Evolutionary conservation across 2,888 invertebrate species (phyloP).

Genomic region (Hirudinaria manillensis): DNA sequence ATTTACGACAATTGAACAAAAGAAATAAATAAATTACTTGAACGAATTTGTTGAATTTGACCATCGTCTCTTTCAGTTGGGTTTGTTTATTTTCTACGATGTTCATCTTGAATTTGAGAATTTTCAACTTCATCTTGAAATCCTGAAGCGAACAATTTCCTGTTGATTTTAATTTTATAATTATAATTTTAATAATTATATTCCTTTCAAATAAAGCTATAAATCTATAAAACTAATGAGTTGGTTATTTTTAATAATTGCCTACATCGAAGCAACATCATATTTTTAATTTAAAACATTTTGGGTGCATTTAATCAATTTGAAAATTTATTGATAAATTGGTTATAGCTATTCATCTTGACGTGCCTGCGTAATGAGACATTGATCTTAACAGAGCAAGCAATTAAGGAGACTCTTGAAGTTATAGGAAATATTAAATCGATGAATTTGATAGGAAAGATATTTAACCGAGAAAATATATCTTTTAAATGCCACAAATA

Average conservation of each 20-base stretch:
- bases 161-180: background rate
- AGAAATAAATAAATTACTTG: background rate
- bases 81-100: slow-evolving; percentile 25
- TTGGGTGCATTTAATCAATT: background rate
- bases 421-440: background rate
- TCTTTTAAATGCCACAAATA: background rate
- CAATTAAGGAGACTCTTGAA: no score
- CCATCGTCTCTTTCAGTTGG: slow-evolving; percentile 24
- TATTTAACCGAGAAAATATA: background rate
- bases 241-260: no score
- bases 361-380: no score
- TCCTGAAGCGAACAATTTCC: background rate
- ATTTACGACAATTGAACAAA: no score
- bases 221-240: no score
- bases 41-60: slow-evolving; percentile 29
- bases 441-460: background rate
- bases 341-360: no score
- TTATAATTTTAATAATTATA: no score
- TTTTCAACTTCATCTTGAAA: slow-evolving; percentile 31
- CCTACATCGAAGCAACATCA: no score
- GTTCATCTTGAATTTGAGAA: slow-evolving; percentile 24
- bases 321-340: no score
- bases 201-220: no score
- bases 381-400: no score
- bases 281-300: no score